Conservation (phyloP, 2,113 vertebrate species). For the Vulpes lagopus region DNA sequence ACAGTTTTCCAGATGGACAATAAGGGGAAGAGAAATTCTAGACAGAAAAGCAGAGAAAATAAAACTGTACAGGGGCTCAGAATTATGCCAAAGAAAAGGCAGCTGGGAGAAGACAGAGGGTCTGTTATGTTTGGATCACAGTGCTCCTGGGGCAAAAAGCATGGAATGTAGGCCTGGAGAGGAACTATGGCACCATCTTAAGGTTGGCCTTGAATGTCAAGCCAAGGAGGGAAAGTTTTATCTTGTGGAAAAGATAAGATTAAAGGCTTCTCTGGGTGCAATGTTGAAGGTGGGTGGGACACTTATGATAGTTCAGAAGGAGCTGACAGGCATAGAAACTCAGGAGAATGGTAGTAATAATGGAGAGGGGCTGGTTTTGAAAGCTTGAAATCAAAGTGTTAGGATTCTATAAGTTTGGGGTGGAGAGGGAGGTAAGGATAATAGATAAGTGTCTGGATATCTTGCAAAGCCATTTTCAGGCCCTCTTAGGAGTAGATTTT, state of each 20-base stretch:
- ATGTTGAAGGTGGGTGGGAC: not conserved
- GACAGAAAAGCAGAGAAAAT: not conserved
- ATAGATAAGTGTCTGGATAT: not conserved
- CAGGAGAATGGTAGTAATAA: not conserved
- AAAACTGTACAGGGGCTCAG: not conserved
- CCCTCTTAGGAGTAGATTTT: not conserved
- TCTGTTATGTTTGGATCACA: not conserved
- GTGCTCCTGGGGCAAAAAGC: not conserved
- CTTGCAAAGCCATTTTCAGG: not conserved
- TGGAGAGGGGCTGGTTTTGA: not conserved
- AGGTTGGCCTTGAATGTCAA: not conserved
- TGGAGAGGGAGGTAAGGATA: not conserved
- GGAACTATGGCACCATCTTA: too few relatives aligned
- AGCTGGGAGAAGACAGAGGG: not conserved
- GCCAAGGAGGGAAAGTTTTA: not conserved
- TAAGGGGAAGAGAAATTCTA: not conserved
- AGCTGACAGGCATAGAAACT: not conserved
- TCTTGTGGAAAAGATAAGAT: too few relatives aligned
- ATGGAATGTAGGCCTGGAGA: not conserved
- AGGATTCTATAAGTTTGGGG: not conserved
- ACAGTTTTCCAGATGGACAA: not conserved
- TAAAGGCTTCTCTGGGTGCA: not conserved
- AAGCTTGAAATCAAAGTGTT: not conserved
- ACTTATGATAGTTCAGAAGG: not conserved
- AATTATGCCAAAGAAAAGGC: not conserved